Conservation (phyloP, 2,888 invertebrate species). For the Ephialtes manifestator region DNA sequence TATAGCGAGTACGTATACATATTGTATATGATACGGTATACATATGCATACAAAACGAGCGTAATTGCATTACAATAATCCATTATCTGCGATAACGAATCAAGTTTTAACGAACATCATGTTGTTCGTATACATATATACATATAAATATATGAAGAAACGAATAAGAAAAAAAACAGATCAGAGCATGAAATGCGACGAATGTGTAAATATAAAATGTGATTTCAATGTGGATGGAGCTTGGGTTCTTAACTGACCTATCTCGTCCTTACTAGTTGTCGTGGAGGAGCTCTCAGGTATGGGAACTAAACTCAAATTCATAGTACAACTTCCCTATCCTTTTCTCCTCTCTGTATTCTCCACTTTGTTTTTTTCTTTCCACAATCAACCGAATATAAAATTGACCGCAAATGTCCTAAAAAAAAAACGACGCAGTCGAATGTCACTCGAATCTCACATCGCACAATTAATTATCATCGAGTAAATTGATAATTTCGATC, state of each 20-base stretch:
- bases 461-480: background rate
- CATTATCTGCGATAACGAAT: constrained; percentile 65
- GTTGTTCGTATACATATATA: constrained; percentile 50
- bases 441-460: constrained; percentile 15
- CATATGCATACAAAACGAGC: constrained; percentile 52
- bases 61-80: constrained; percentile 64
- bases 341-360: constrained; percentile 51
- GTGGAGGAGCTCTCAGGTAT: constrained; percentile 83
- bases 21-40: constrained; percentile 59
- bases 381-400: background rate
- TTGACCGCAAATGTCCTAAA: background rate
- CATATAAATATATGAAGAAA: constrained; percentile 40
- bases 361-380: background rate
- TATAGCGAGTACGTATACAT: constrained; percentile 62
- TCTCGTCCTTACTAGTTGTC: constrained; percentile 83
- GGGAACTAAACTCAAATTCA: constrained; percentile 72
- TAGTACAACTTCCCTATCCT: constrained; percentile 56
- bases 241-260: constrained; percentile 81
- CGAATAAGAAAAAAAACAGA: constrained; percentile 43
- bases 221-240: constrained; percentile 83
- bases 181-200: constrained; percentile 72
- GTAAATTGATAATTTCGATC: background rate
- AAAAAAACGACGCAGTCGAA: background rate
- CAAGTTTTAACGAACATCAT: constrained; percentile 48
- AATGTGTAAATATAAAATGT: constrained; percentile 85